phyloP scores from a whole-genome alignment of 2,888 invertebrate genomes.

The Apamea crenata region DNA sequence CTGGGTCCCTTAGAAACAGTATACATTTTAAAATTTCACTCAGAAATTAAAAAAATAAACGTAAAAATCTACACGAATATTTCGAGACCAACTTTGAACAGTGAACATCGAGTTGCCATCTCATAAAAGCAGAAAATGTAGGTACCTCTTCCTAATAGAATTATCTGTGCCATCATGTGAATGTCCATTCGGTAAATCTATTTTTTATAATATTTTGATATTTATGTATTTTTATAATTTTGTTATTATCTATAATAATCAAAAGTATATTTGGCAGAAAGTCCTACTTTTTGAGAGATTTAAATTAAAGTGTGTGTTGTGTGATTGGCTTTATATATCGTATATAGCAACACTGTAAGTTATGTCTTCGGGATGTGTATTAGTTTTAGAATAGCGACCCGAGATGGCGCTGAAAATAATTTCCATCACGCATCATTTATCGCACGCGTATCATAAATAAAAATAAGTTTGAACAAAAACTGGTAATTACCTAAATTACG shows the following conservation, averaged over 20 bases:
- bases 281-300: neutral
- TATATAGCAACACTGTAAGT: slow-evolving; percentile 22
- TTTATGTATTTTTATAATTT: neutral
- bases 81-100: slow-evolving; percentile 71
- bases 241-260: neutral
- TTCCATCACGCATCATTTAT: neutral
- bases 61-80: slow-evolving; percentile 80
- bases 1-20: slow-evolving; percentile 96
- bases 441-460: neutral
- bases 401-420: slow-evolving; percentile 30
- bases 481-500: neutral
- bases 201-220: neutral
- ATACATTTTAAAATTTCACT: slow-evolving; percentile 92
- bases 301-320: neutral
- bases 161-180: neutral
- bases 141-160: neutral
- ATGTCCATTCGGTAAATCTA: neutral
- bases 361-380: neutral
- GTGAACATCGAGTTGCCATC: slow-evolving; percentile 59
- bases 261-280: neutral
- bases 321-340: neutral
- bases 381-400: neutral
- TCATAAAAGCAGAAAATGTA: neutral
- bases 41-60: slow-evolving; percentile 84
- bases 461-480: neutral